Evolutionary conservation across 2,888 invertebrate genomes (phyloP).

Genomic region (Anaspis maculata): DNA sequence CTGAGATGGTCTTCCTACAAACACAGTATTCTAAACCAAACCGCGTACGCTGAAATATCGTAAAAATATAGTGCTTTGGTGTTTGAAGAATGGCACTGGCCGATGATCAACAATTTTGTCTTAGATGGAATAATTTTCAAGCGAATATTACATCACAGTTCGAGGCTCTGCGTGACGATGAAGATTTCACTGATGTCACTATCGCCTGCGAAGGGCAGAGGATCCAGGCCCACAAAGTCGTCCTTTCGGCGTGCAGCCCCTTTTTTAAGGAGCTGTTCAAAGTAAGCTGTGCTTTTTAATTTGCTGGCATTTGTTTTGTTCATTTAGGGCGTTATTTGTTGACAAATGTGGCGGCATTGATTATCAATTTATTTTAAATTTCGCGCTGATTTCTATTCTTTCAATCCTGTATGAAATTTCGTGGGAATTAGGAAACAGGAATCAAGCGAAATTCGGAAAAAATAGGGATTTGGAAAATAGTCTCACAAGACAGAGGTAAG

Average conservation of each 20-base stretch:
- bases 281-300: slow-evolving; percentile 56
- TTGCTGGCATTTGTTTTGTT: slow-evolving; percentile 6
- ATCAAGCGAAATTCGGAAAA: too few species aligned
- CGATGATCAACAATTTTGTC: slow-evolving; percentile 79
- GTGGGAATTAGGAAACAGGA: too few species aligned
- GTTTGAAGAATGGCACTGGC: slow-evolving; percentile 37
- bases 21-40: too few species aligned
- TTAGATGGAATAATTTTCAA: slow-evolving; percentile 86
- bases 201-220: slow-evolving; percentile 78
- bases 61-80: slow-evolving; percentile 8
- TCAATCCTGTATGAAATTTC: too few species aligned
- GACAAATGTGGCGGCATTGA: slow-evolving; percentile 10
- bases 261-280: slow-evolving; percentile 82
- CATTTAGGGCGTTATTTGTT: slow-evolving; percentile 6
- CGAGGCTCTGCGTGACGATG: slow-evolving; percentile 74
- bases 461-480: too few species aligned
- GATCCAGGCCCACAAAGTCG: slow-evolving; percentile 78
- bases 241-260: slow-evolving; percentile 78
- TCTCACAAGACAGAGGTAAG: too few species aligned
- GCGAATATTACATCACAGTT: slow-evolving; percentile 81
- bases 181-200: slow-evolving; percentile 83
- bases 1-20: slow-evolving; percentile 25
- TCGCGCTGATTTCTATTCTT: too few species aligned
- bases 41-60: too few species aligned
- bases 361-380: slow-evolving; percentile 7